phyloP scores from a whole-genome alignment of 2,797 vertebrate genomes.

The Xerus rutilus region DNA sequence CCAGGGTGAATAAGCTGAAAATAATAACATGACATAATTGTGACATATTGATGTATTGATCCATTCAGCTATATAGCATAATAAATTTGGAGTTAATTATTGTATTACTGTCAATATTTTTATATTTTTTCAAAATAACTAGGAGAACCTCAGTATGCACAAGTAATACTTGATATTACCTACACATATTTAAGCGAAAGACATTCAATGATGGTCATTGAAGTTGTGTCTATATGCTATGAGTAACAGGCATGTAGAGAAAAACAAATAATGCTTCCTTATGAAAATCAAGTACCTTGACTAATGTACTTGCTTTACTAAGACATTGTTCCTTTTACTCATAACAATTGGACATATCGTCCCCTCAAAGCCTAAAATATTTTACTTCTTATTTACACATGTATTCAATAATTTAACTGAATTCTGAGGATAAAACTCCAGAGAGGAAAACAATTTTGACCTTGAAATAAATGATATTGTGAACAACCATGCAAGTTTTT shows the following conservation, averaged over 20 bases:
- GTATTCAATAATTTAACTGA: background rate
- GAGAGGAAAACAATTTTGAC: background rate
- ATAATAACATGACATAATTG: background rate
- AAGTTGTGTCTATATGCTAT: background rate
- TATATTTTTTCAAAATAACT: background rate
- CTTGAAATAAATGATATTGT: background rate
- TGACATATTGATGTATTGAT: background rate
- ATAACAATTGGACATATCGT: background rate
- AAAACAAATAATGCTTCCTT: background rate
- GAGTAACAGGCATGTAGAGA: background rate
- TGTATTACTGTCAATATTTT: background rate
- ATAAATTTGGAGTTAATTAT: background rate
- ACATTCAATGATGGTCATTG: background rate
- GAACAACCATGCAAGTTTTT: background rate
- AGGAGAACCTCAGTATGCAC: background rate
- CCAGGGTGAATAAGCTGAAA: background rate
- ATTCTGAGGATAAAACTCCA: background rate
- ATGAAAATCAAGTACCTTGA: background rate
- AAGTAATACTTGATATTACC: background rate
- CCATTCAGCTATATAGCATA: background rate
- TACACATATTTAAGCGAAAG: background rate
- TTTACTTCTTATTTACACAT: background rate
- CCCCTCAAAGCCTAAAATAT: background rate
- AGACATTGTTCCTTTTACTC: background rate
- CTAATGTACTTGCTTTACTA: background rate